Evolutionary conservation across 2,113 vertebrate genomes (phyloP), one percentile per base, ranked within the genome.

Genomic region (Recurvirostra avosetta): DNA sequence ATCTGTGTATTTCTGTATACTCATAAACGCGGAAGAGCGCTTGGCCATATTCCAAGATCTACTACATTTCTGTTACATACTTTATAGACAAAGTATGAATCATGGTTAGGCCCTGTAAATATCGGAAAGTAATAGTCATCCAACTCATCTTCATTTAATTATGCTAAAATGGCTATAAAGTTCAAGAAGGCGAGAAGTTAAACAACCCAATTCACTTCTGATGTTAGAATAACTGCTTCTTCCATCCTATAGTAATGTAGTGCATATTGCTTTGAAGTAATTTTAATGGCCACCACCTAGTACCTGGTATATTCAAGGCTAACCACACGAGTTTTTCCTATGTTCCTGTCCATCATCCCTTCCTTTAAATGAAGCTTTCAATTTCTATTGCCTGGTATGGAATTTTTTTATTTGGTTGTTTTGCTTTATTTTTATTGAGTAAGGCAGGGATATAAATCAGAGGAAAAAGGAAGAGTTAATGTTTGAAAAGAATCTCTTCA

Each of bases 111-210:
- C 30, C 82, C 38, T 86, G 58, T 86, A 88, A 96, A 91, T 85
- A 92, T 6, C 15, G 25, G 59, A 71, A 91, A 90, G 62, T 88
- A 96, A 96, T n/a, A 96, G 74, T 95, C 82, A 96, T 86, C 40
- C 80, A 94, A 43, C 55, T 86, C 63, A 88, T 72, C 67, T 80
- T 82, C 68, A 94, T 90, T 91, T 92, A 92, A 93, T 97, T 94
- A 96, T 59, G 77, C 62, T 78, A 87, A 96, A 95, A 94, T 76
- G 66, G 58, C 45, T 86, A 80, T 55, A 93, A 93, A 81, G 72
- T 58, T 95, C 93, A 91, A 97, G 91, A 96, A 97, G 73, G 49
- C 0, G 5, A 88, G 30, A 95, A 85, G 66, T 91, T 86, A 91
- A 84, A 88, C 73, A 94, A 68, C 77, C 36, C 47, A 63, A 47